Evolutionary conservation across 1,140 invertebrate genomes (phyloP).

Genomic region (Temnothorax nylanderi): DNA sequence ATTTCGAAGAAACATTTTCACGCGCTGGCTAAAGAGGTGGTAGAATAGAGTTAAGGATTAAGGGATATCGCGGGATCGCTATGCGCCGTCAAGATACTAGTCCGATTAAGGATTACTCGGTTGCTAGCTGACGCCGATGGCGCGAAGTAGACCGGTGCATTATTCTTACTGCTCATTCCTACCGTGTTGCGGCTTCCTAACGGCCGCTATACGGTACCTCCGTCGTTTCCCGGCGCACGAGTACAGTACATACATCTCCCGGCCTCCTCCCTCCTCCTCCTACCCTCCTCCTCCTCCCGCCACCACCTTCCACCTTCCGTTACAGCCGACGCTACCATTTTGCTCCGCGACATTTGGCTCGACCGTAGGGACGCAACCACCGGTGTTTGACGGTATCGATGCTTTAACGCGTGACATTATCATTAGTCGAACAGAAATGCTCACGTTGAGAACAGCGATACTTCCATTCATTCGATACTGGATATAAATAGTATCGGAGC

Average conservation of each 20-base stretch:
- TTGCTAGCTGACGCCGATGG: conserved; percentile 53
- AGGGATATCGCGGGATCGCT: not conserved
- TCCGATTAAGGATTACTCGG: conserved; percentile 60
- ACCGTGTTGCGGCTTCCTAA: conserved; percentile 56
- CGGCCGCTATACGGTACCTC: conserved; percentile 56
- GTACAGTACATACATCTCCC: conserved; percentile 48
- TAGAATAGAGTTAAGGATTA: not conserved
- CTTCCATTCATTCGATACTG: conserved; percentile 21
- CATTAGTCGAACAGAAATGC: conserved; percentile 28
- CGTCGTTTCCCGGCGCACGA: conserved; percentile 30
- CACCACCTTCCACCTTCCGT: conserved; percentile 21
- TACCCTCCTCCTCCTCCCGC: not conserved
- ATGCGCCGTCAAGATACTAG: conserved; percentile 16
- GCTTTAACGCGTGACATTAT: conserved; percentile 31
- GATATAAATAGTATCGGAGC: not conserved
- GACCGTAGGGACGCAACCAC: conserved; percentile 3
- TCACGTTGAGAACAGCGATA: not conserved
- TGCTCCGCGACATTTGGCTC: conserved; percentile 42
- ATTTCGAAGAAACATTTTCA: not conserved
- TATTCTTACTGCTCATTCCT: conserved; percentile 61
- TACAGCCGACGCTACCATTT: conserved; percentile 24
- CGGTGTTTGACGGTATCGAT: conserved; percentile 24
- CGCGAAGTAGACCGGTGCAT: conserved; percentile 54
- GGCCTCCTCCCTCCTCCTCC: not conserved
- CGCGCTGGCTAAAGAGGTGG: not conserved